phyloP scores from a whole-genome alignment of 2,888 invertebrate genomes.

The Philaethria dido region DNA sequence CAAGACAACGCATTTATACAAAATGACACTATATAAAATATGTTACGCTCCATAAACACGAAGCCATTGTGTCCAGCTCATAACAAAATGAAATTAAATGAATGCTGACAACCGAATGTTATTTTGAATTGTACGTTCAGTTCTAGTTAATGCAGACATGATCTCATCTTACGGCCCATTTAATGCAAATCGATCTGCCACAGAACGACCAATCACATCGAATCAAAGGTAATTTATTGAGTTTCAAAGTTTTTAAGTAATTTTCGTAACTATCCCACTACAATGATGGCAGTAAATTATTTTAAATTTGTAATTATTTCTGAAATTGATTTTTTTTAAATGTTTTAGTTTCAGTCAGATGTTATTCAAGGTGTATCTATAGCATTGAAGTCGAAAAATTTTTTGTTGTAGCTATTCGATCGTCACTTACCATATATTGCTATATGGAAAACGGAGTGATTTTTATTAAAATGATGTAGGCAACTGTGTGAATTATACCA shows the following conservation, averaged over 20 bases:
- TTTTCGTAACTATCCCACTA: slow-evolving; percentile 61
- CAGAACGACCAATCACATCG: slow-evolving; percentile 60
- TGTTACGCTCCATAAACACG: background rate
- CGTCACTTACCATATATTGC: background rate
- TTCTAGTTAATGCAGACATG: slow-evolving; percentile 64
- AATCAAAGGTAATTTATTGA: slow-evolving; percentile 67
- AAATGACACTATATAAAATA: background rate
- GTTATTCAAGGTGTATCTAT: background rate
- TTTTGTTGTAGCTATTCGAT: background rate
- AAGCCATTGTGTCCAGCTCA: background rate
- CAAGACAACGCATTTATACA: no score
- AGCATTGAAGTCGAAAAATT: background rate
- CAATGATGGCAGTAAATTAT: slow-evolving; percentile 9
- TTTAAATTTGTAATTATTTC: slow-evolving; percentile 8
- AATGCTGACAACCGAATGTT: slow-evolving; percentile 55
- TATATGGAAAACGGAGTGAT: background rate
- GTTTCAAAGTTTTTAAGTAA: slow-evolving; percentile 72
- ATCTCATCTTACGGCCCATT: slow-evolving; percentile 78
- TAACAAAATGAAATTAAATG: slow-evolving; percentile 29
- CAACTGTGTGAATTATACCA: no score
- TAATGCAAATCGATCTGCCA: slow-evolving; percentile 81
- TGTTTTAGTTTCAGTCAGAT: background rate
- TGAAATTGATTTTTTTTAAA: background rate
- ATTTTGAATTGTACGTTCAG: slow-evolving; percentile 55
- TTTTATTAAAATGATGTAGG: no score